phyloP scores from a whole-genome alignment of 92 coral and sea anemone genomes.

The Plumapathes pennacea region DNA sequence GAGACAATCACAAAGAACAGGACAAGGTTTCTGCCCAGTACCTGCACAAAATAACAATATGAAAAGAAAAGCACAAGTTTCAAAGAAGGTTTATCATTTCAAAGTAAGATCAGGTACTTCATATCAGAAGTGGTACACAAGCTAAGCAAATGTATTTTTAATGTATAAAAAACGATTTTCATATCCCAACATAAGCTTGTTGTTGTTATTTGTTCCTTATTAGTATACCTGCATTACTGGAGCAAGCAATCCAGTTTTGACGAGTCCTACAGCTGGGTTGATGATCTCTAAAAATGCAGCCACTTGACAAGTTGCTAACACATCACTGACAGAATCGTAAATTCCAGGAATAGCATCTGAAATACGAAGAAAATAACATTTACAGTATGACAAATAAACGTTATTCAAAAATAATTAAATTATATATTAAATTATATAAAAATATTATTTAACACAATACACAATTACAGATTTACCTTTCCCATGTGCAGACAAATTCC shows the following conservation, averaged over 20 bases:
- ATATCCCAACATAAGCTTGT: not conserved
- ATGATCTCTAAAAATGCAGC: constrained; percentile 90
- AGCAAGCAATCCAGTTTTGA: constrained; percentile 77
- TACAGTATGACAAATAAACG: too few species aligned
- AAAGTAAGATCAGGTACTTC: not conserved
- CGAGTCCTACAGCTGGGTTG: constrained; percentile 77
- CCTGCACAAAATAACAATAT: constrained; percentile 23
- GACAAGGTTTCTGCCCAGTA: constrained; percentile 76
- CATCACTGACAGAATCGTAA: constrained; percentile 87
- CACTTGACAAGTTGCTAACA: constrained; percentile 89
- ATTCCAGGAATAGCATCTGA: constrained; percentile 69
- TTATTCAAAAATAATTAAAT: too few species aligned
- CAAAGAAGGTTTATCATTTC: not conserved
- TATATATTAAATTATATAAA: too few species aligned
- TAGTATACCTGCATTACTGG: constrained; percentile 78
- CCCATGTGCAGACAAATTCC: constrained; percentile 36
- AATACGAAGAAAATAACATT: too few species aligned
- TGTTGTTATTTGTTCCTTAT: not conserved
- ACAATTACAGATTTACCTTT: too few species aligned
- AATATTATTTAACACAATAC: too few species aligned
- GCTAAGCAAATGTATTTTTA: too few species aligned
- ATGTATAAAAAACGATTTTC: too few species aligned
- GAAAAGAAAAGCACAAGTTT: not conserved
- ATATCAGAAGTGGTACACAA: not conserved
- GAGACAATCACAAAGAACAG: constrained; percentile 86